Base-by-base conservation (phyloP, 2,888 invertebrate species). In the Drosophila rubida region DNA sequence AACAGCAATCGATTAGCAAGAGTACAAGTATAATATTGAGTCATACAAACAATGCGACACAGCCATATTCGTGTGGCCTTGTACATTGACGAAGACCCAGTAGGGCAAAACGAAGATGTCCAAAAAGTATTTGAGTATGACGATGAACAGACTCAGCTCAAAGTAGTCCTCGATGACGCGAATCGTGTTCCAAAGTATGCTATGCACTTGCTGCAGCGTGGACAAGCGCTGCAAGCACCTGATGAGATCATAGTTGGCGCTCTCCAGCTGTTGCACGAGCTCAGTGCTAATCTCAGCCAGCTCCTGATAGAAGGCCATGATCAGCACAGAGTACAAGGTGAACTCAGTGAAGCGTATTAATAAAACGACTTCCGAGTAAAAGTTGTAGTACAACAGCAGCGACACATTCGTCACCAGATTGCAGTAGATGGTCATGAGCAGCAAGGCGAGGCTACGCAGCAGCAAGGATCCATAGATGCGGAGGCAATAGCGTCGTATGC, bases 311-410 rank as follows among this genome's bases (percentile, higher is more conserved):
- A 88, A 60, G 8, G 16, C 60, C 23, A 75, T 9, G 0, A 87
- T 62, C 5, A 82, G 39, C 4, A 42, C 25, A 0, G 63, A 53
- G 11, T 87, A 80, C 41, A 86, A 30, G 0, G 69, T 49, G 3
- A 86, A 90, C 41, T 90, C 89, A 2, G 55, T 69, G 11, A 89
- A 51, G 2, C 88, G 83, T 2, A 73, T 13, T 5, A 79, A 32
- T 3, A 89, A 22, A 6, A 86, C 69, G 0, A 83, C 3, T 50
- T 90, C 90, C 11, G 90, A 78, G 53, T 87, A 89, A n/a, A 61
- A 13, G 2, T 55, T 61, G 9, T 51, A 65, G n/a, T 51, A 4
- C 0, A 76, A 55, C 19, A 80, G 8, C 2, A 23, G 0, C 6
- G 48, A 7, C 0, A 44, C 22, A 8, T 48, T 44, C 1, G 54